Evolutionary conservation across 37 sponge, comb jelly and placozoan genomes (phyloP), one percentile per base, ranked within the genome.

Genomic region (Chondrilla cf. caribensis): DNA sequence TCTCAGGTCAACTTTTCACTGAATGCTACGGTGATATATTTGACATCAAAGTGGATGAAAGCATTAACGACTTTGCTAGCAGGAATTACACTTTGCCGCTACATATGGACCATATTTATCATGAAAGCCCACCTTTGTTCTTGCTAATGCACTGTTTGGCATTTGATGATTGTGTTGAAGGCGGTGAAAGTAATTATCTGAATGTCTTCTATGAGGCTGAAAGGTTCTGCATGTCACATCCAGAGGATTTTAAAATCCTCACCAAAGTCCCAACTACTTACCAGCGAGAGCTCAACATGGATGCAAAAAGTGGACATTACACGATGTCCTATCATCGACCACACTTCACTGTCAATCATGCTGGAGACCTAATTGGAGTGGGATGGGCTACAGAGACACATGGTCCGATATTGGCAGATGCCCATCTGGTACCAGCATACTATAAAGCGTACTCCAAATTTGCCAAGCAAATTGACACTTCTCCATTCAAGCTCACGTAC

Each of bases 51-150:
- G 26, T 54, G 0, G 37, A 24, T 6, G 65, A 76, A 6, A 29
- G 82, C 19, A 81, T 84, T 5, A 81, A 80, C 62, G 87, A 92
- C 60, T 47, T 79, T 43, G 89, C 92, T 40, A 86, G 88, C 33
- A 86, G 33, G 43, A 5, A 55, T 11, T 29, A 28, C 0, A 17
- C n/a, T 1, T 79, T 92, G n/a, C 37, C 39, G 7, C 60, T 80
- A 21, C 92, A 92, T 70, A 67, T 82, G 73, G 92, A 92, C 51
- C 40, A 80, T 19, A 24, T 55, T 8, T 92, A 92, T 43, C 88
- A 92, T 79, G 89, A 88, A 59, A 82, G 86, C 0, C 86, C 86
- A 54, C 92, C 92, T 29, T 89, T 89, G 8, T 26, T 92, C 14
- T 84, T 83, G 65, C 36, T 88, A 19, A 64, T 92, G 4, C 89